phyloP scores from a whole-genome alignment of 2,113 vertebrate species.

The Ahaetulla prasina region DNA sequence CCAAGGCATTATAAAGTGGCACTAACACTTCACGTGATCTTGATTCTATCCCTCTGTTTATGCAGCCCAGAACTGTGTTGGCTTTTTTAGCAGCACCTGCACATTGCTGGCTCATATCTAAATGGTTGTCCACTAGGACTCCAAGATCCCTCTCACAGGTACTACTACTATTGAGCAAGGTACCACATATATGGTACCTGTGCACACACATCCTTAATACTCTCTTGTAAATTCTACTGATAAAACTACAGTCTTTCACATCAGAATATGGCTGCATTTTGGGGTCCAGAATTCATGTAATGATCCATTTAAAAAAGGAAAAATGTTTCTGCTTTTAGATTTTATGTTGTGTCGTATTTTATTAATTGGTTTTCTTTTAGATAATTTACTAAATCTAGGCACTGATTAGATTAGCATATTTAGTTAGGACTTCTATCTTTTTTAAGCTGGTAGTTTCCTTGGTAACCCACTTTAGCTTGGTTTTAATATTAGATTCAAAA shows the following conservation, averaged over 20 bases:
- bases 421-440: neutral
- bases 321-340: neutral
- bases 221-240: neutral
- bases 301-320: neutral
- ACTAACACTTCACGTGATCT: too few species aligned
- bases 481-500: neutral
- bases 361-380: neutral
- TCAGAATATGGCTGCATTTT: neutral
- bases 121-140: too few species aligned
- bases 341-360: neutral
- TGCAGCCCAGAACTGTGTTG: too few species aligned
- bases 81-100: too few species aligned
- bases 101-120: too few species aligned
- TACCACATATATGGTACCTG: too few species aligned
- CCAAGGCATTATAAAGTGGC: too few species aligned
- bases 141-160: too few species aligned
- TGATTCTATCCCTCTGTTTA: too few species aligned
- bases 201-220: neutral
- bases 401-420: neutral
- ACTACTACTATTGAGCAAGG: too few species aligned
- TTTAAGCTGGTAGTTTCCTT: conserved; percentile 17
- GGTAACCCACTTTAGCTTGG: neutral
- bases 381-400: neutral
- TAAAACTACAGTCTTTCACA: neutral
- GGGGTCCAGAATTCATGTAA: neutral